Evolutionary conservation across 2,888 invertebrate genomes (phyloP), one percentile per base, ranked within the genome.

Genomic region (Meteorus cinctellus): DNA sequence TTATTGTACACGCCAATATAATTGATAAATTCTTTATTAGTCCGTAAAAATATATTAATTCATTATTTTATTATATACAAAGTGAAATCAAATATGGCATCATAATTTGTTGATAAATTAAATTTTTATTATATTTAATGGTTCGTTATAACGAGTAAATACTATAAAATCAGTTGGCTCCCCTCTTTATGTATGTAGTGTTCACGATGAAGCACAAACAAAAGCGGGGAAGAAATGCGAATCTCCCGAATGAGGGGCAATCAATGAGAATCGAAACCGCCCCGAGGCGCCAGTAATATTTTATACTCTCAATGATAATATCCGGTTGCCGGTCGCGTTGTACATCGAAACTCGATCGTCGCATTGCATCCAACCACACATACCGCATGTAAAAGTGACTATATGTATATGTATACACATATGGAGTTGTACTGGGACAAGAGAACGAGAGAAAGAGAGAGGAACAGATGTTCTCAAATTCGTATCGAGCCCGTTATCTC

Each of bases 291-390:
- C 76, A 71, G 80, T 77, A 77, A 81, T 81, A 81, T 81, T 81
- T 81, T 80, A 81, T 79, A 73, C 71, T 74, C 75, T 77, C 79
- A 79, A 79, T 80, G 81, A 80, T 81, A 81, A 81, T 80, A 80
- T 81, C 80, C 81, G 81, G 78, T 81, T 81, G 80, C 72, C 76
- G 72, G 51, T 27, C 63, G 45, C 66, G 74, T 55, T 41, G 62
- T 71, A 78, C 74, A 78, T 77, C 77, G 79, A 76, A 80, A 79
- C 77, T 77, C 65, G 79, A 80, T 78, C 79, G 75, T 66, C 63
- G 75, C 78, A 76, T 77, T 74, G 75, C 71, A 72, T 69, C 62
- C 55, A 66, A 74, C 60, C 68, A 72, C 78, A 77, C 72, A 48
- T 19, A 55, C 8, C 55, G n/a, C n/a, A 19, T 10, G n/a, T 55